phyloP scores from a whole-genome alignment of 2,888 invertebrate species.

The Corbicula japonica region DNA sequence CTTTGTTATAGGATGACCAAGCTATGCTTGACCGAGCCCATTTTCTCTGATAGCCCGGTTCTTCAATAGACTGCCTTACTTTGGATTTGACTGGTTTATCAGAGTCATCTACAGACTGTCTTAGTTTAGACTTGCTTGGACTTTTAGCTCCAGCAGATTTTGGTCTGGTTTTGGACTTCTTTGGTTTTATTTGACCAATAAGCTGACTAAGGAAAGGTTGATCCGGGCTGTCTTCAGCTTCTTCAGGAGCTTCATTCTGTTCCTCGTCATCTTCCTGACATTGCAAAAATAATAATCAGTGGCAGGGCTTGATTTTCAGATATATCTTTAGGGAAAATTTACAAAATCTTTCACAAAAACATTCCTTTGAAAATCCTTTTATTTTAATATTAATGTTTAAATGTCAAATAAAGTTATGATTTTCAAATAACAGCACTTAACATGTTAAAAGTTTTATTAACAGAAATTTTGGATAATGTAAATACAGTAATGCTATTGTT shows the following conservation, averaged over 20 bases:
- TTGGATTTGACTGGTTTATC: conserved; percentile 62
- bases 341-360: no score
- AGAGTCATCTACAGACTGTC: conserved; percentile 68
- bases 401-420: no score
- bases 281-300: no score
- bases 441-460: no score
- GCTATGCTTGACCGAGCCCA: conserved; percentile 81
- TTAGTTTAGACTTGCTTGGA: conserved; percentile 64
- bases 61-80: conserved; percentile 70
- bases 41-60: conserved; percentile 71
- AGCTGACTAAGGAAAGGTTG: conserved; percentile 66
- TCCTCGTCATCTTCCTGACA: conserved; percentile 13
- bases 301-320: no score
- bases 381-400: no score
- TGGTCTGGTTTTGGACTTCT: conserved; percentile 34
- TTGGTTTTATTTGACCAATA: conserved; percentile 40
- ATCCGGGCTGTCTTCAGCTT: conserved; percentile 25
- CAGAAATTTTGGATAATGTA: no score
- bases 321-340: no score
- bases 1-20: conserved; percentile 79
- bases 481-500: no score
- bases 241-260: conserved; percentile 12
- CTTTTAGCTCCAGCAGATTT: conserved; percentile 57
- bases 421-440: no score
- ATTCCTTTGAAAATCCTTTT: no score